Conservation (phyloP, 35 echinoderm and acorn worm genomes). For the Patiria miniata region DNA sequence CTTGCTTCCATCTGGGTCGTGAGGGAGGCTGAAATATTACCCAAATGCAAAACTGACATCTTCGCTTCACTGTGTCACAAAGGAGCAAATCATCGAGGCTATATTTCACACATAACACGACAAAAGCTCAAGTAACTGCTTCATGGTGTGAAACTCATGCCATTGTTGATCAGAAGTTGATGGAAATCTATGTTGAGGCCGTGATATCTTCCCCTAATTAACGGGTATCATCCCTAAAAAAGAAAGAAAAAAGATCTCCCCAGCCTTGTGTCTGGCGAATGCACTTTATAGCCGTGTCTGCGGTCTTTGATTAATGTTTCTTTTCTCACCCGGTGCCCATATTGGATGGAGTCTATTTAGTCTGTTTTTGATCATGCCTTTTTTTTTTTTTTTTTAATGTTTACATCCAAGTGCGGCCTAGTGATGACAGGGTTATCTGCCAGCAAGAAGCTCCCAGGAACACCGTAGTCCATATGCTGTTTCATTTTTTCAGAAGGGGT, state of each 20-base stretch:
- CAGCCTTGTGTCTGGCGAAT: constrained; percentile 18
- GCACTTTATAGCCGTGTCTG: constrained; percentile 6
- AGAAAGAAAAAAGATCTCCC: not conserved
- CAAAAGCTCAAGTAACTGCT: too few relatives aligned
- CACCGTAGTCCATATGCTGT: not conserved
- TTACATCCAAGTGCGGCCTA: constrained; percentile 1
- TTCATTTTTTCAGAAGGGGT: not conserved
- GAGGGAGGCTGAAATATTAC: too few relatives aligned
- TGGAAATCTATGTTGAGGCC: too few relatives aligned
- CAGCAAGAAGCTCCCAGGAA: not conserved
- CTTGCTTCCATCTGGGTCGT: too few relatives aligned
- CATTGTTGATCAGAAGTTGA: too few relatives aligned
- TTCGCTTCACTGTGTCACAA: too few relatives aligned
- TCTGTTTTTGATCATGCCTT: constrained; percentile 31
- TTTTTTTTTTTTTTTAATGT: constrained; percentile 15
- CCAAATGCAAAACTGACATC: too few relatives aligned
- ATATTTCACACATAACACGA: too few relatives aligned
- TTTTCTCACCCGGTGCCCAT: constrained; percentile 19
- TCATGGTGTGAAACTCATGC: too few relatives aligned
- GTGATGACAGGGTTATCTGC: constrained; percentile 15
- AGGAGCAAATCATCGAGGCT: too few relatives aligned
- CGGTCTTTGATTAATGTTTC: constrained; percentile 9
- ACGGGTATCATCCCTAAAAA: too few relatives aligned
- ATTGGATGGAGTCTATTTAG: constrained; percentile 15
- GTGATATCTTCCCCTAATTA: too few relatives aligned